Conservation (phyloP, 2,888 invertebrate species). For the Argyresthia albistria region DNA sequence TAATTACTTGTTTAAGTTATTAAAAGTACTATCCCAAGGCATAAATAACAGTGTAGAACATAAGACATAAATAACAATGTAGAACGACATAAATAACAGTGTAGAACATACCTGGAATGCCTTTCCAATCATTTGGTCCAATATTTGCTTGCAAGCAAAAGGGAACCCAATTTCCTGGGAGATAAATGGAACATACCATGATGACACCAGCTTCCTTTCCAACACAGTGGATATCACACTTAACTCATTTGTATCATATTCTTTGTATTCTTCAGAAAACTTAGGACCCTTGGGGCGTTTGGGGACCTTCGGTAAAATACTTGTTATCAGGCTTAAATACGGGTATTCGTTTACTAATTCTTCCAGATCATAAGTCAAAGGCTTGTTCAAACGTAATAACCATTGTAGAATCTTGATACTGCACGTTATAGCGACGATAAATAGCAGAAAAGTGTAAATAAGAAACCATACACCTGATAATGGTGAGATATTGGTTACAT, state of each 20-base stretch:
- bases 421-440: slow-evolving; percentile 51
- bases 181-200: slow-evolving; percentile 60
- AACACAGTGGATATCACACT: slow-evolving; percentile 60
- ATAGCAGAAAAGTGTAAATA: slow-evolving; percentile 46
- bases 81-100: too few relatives aligned
- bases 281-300: slow-evolving; percentile 11
- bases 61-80: too few relatives aligned
- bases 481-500: slow-evolving; percentile 50
- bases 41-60: too few relatives aligned
- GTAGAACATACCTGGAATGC: slow-evolving; percentile 46
- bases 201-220: slow-evolving; percentile 55
- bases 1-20: too few relatives aligned
- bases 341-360: slow-evolving; percentile 33
- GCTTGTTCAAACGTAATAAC: slow-evolving; percentile 64
- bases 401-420: slow-evolving; percentile 69
- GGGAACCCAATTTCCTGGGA: slow-evolving; percentile 65
- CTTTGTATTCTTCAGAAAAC: slow-evolving; percentile 26
- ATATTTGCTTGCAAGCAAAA: slow-evolving; percentile 62
- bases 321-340: slow-evolving; percentile 24
- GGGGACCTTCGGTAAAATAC: slow-evolving; percentile 27
- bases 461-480: slow-evolving; percentile 54
- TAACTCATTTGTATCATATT: slow-evolving; percentile 58
- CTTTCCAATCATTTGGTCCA: slow-evolving; percentile 62
- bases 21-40: too few relatives aligned
- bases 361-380: slow-evolving; percentile 55